Conservation (phyloP, 2,888 invertebrate species). For the Taphrorychus bicolor region DNA sequence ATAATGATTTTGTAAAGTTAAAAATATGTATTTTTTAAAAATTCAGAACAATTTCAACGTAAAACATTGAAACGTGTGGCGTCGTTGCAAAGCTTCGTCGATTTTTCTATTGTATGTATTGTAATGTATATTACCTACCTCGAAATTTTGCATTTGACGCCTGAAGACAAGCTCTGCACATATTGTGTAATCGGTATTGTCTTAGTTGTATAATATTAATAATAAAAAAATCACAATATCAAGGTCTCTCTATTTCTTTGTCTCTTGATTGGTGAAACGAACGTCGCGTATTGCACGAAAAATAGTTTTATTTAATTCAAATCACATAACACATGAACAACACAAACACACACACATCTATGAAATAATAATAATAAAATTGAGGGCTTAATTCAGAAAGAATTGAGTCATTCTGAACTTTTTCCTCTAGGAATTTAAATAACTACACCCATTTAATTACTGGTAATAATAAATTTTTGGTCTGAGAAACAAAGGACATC, state of each 20-base stretch:
- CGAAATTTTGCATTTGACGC: conserved; percentile 36
- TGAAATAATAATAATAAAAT: too few relatives aligned
- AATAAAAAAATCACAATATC: conserved; percentile 14
- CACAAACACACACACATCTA: too few relatives aligned
- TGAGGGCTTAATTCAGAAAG: too few relatives aligned
- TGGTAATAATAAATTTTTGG: too few relatives aligned
- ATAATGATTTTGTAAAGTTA: conserved; percentile 23
- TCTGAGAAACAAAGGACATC: too few relatives aligned
- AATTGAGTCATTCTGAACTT: too few relatives aligned
- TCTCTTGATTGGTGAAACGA: neutral
- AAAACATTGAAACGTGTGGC: conserved; percentile 20
- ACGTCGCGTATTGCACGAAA: too few relatives aligned
- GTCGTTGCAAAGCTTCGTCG: conserved; percentile 34
- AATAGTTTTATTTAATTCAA: too few relatives aligned
- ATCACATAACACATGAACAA: too few relatives aligned
- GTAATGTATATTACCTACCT: conserved; percentile 31
- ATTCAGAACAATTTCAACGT: conserved; percentile 9
- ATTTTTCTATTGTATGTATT: conserved; percentile 37
- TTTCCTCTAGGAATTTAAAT: too few relatives aligned
- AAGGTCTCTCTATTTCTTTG: neutral
- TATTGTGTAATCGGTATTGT: conserved; percentile 34
- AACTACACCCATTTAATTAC: too few relatives aligned
- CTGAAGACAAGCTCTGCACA: conserved; percentile 32
- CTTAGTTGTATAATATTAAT: conserved; percentile 38
- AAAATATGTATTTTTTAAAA: conserved; percentile 32